Conservation (phyloP, 2,888 invertebrate species). For the Petrolisthes cinctipes region DNA sequence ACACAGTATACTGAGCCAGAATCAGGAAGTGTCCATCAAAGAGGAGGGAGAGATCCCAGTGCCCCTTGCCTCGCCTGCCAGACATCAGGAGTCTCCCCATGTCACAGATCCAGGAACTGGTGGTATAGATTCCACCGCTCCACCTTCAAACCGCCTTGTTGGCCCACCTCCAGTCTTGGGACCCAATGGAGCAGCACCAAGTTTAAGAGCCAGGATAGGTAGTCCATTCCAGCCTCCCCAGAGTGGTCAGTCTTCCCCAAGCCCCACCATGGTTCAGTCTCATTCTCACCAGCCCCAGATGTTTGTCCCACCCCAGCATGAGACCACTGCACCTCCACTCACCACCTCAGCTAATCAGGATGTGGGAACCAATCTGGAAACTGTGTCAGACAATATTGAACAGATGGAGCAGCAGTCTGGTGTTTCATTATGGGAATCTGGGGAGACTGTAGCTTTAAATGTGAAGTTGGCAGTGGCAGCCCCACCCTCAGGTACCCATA, state of each 20-base stretch:
- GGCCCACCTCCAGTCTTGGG: conserved; percentile 42
- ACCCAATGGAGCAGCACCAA: conserved; percentile 49
- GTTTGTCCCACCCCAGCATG: conserved; percentile 13
- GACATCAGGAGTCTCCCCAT: neutral
- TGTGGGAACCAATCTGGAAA: conserved; percentile 42
- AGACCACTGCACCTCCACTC: neutral
- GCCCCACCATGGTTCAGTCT: neutral
- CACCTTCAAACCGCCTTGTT: conserved; percentile 31
- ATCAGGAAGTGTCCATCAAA: conserved; percentile 41
- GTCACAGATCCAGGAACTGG: neutral
- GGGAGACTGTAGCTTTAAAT: conserved; percentile 1
- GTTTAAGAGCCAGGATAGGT: conserved; percentile 58
- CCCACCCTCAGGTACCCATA: conserved; percentile 32
- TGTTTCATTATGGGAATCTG: conserved; percentile 30
- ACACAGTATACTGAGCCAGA: conserved; percentile 24
- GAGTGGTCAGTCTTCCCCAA: neutral
- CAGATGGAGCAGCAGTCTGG: conserved; percentile 15
- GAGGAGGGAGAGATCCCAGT: conserved; percentile 4
- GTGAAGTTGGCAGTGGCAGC: conserved; percentile 55
- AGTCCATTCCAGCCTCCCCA: conserved; percentile 64
- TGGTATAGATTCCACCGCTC: conserved; percentile 34
- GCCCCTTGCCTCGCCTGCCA: neutral
- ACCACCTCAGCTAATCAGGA: conserved; percentile 5
- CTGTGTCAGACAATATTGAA: conserved; percentile 47
- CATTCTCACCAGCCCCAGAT: conserved; percentile 16